These are phyloP conservation scores for Anoura caudifer DNA, from an alignment of 2,113 vertebrate species.

Conservation along the genomic window DNA sequence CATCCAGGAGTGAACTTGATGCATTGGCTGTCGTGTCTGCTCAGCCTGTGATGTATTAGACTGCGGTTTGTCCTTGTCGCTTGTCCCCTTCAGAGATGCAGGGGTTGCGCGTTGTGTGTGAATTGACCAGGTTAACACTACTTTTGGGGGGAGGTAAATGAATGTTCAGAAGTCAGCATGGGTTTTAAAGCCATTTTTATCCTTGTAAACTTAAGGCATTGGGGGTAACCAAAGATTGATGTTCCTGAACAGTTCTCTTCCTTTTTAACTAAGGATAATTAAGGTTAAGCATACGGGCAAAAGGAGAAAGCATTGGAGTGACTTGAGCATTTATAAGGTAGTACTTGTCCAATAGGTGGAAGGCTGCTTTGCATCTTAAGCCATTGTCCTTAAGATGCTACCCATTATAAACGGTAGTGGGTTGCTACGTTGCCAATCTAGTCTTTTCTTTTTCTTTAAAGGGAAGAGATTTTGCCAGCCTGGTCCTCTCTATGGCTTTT, in stretches of 20 bases:
- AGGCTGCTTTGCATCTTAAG: background rate
- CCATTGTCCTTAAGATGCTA: background rate
- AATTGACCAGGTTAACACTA: background rate
- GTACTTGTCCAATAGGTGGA: background rate
- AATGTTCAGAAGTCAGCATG: background rate
- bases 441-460: background rate
- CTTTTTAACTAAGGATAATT: conserved; percentile 1
- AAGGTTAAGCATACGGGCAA: background rate
- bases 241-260: background rate
- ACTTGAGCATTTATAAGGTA: conserved; percentile 15
- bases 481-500: background rate
- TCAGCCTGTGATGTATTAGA: conserved; percentile 3
- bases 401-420: background rate
- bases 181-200: conserved; percentile 19
- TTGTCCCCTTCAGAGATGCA: conserved; percentile 26
- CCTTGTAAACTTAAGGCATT: conserved; percentile 1
- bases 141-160: background rate
- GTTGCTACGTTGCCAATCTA: background rate
- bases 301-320: background rate
- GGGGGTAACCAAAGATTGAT: background rate
- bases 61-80: conserved; percentile 42
- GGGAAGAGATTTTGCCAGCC: background rate
- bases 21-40: background rate
- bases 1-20: conserved; percentile 6
- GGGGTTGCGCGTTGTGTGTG: background rate